These are phyloP conservation scores for Pseudochaenichthys georgianus DNA, from an alignment of 2,797 vertebrate species.

Conservation along the genomic window DNA sequence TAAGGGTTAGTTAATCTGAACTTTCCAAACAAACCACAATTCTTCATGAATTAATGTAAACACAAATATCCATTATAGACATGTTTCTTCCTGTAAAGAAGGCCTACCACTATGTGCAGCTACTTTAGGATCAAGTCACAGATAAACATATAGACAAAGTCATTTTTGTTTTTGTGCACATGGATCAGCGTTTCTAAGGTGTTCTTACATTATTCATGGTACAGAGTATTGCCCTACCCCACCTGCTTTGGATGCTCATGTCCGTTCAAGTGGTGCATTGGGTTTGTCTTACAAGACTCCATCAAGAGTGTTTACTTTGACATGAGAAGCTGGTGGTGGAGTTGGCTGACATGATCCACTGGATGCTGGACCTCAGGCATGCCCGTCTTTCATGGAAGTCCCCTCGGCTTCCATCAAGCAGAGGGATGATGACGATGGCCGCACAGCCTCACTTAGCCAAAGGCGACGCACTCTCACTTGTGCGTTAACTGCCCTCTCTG, in stretches of 20 bases:
- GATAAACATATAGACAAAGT: background rate
- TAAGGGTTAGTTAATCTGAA: too few species aligned
- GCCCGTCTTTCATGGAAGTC: slow-evolving; percentile 54
- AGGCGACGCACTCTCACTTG: slow-evolving; percentile 69
- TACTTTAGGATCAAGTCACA: background rate
- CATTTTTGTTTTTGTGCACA: background rate
- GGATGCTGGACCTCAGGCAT: slow-evolving; percentile 29
- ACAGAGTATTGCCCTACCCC: background rate
- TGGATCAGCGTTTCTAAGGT: background rate
- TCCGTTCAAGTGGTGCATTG: background rate
- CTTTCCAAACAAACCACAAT: too few species aligned
- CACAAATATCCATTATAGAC: too few species aligned
- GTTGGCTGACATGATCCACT: slow-evolving; percentile 33
- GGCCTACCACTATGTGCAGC: background rate
- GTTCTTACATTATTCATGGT: background rate
- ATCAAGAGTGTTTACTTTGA: slow-evolving; percentile 30
- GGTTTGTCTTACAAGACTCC: slow-evolving; percentile 13
- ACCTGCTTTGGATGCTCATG: background rate
- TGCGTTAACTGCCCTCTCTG: slow-evolving; percentile 66
- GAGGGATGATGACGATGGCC: slow-evolving; percentile 53
- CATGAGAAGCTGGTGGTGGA: slow-evolving; percentile 8
- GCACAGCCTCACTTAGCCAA: slow-evolving; percentile 50
- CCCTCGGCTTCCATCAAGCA: slow-evolving; percentile 55
- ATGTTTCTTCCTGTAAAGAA: background rate
- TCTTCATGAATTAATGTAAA: background rate